Conservation (phyloP, 2,888 invertebrate genomes). For the Acrocyrtus sp. region DNA sequence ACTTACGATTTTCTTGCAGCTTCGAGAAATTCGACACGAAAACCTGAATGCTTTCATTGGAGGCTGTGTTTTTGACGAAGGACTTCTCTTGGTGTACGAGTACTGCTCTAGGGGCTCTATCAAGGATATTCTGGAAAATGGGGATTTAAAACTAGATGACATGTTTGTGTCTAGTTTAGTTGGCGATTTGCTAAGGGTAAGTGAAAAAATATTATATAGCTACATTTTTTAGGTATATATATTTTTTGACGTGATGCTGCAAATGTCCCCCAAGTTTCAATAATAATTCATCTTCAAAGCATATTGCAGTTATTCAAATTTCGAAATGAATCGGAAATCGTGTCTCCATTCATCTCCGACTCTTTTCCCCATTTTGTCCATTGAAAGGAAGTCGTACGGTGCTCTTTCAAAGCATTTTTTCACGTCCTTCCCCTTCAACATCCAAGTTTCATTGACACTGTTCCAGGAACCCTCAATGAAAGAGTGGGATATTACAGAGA, state of each 20-base stretch:
- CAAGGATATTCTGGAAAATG: conserved; percentile 93
- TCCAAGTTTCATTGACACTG: too few species aligned
- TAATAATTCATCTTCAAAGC: too few species aligned
- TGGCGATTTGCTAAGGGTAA: conserved; percentile 87
- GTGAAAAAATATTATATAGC: too few species aligned
- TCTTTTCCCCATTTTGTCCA: too few species aligned
- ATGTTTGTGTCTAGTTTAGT: conserved; percentile 93
- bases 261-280: not conserved
- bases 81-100: conserved; percentile 79
- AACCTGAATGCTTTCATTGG: conserved; percentile 87
- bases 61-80: conserved; percentile 81
- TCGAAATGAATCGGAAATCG: too few species aligned
- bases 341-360: too few species aligned
- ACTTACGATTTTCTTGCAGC: conserved; percentile 74
- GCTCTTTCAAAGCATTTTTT: too few species aligned
- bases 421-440: too few species aligned
- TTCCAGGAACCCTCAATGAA: too few species aligned
- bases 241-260: not conserved
- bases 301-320: too few species aligned
- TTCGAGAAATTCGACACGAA: conserved; percentile 85
- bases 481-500: too few species aligned
- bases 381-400: too few species aligned
- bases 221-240: conserved; percentile 3
- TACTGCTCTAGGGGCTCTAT: conserved; percentile 87
- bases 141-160: conserved; percentile 87